phyloP scores from a whole-genome alignment of 2,113 vertebrate species.

The Phycodurus eques region DNA sequence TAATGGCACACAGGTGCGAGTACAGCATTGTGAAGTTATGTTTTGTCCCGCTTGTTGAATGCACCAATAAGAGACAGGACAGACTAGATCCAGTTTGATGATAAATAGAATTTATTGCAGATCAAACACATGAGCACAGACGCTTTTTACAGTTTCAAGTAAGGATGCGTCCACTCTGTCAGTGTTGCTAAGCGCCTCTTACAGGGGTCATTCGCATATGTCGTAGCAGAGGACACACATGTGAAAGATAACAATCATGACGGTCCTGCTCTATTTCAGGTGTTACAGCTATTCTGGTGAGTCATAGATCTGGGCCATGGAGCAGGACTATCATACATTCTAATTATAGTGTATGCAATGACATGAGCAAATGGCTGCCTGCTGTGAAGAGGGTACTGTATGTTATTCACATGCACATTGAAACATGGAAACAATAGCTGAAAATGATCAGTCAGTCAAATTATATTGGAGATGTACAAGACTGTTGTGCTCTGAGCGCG shows the following conservation, averaged over 20 bases:
- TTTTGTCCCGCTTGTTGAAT: neutral
- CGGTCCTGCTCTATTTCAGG: neutral
- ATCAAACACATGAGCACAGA: constrained; percentile 41
- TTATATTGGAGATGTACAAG: neutral
- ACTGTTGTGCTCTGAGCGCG: neutral
- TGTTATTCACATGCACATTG: neutral
- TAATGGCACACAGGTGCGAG: no score
- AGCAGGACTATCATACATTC: neutral
- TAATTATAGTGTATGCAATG: neutral
- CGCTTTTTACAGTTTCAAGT: constrained; percentile 50
- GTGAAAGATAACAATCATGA: neutral
- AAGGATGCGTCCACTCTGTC: constrained; percentile 23
- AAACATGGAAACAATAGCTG: neutral
- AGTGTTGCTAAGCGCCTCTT: constrained; percentile 8
- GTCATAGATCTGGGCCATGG: neutral
- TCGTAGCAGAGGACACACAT: neutral
- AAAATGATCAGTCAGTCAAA: neutral
- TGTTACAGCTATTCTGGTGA: neutral
- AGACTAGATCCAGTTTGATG: constrained; percentile 8
- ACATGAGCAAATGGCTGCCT: neutral
- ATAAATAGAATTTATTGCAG: constrained; percentile 66
- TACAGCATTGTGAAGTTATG: no score
- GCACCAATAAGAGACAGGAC: neutral
- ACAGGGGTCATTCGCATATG: neutral
- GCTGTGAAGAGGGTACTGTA: neutral